These are phyloP conservation scores for Aspidiotus rigidus DNA, from an alignment of 2,888 invertebrate species.

Conservation along the genomic window DNA sequence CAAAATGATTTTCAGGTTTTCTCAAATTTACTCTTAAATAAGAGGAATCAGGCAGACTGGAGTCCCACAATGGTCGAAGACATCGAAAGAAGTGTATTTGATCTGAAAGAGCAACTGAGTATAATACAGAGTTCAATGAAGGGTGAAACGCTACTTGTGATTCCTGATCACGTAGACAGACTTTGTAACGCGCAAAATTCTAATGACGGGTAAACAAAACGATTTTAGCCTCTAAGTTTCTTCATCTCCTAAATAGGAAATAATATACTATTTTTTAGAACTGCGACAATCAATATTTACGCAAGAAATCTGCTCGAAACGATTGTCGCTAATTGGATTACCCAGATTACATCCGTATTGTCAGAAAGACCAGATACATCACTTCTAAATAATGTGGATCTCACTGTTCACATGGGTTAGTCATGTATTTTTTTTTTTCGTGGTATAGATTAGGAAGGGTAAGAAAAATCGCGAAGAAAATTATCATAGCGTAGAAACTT, in stretches of 20 bases:
- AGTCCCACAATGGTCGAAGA: slow-evolving; percentile 8
- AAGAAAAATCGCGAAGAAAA: no score
- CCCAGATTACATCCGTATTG: slow-evolving; percentile 15
- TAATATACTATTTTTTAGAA: neutral
- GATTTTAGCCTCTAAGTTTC: neutral
- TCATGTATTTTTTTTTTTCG: neutral
- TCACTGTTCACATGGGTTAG: slow-evolving; percentile 6
- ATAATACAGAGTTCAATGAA: slow-evolving; percentile 17
- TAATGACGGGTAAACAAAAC: neutral
- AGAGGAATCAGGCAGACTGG: slow-evolving; percentile 23
- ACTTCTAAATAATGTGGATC: slow-evolving; percentile 11
- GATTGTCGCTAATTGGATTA: slow-evolving; percentile 23
- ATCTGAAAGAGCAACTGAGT: slow-evolving; percentile 19
- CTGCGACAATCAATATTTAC: slow-evolving; percentile 12
- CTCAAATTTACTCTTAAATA: slow-evolving; percentile 14
- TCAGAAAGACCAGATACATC: slow-evolving; percentile 18
- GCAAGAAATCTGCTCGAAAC: slow-evolving; percentile 19
- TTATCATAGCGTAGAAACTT: no score
- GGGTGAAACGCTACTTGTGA: slow-evolving; percentile 19
- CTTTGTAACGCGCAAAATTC: slow-evolving; percentile 8
- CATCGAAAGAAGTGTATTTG: slow-evolving; percentile 13
- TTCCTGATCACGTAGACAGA: slow-evolving; percentile 25
- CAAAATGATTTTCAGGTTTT: slow-evolving; percentile 15
- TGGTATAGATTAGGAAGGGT: neutral
- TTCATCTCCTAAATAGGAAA: neutral